Percentiles rank a stretch among this genome's conserved stretches.
These are phyloP conservation scores for Hylaeus anthracinus DNA, from an alignment of 1,140 invertebrate genomes.

Conservation along the genomic window DNA sequence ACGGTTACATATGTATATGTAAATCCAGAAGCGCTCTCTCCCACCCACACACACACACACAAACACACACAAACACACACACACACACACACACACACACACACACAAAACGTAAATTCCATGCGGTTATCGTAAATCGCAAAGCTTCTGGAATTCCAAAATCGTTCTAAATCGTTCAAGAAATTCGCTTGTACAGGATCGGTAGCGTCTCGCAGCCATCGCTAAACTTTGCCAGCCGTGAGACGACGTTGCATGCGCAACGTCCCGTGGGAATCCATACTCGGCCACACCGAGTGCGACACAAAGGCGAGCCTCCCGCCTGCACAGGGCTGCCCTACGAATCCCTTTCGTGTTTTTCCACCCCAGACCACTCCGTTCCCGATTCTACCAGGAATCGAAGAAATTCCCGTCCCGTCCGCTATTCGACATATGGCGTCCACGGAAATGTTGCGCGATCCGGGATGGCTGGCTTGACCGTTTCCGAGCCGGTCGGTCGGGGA, in stretches of 20 bases:
- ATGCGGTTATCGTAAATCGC: too few relatives aligned
- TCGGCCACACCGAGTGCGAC: slow-evolving; percentile 47
- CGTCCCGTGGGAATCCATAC: slow-evolving; percentile 74
- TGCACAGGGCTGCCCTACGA: slow-evolving; percentile 50
- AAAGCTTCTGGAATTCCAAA: too few relatives aligned
- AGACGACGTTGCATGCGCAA: slow-evolving; percentile 50
- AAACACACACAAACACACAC: too few relatives aligned
- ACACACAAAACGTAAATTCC: too few relatives aligned
- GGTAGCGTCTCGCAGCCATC: slow-evolving; percentile 7
- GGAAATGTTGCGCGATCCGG: slow-evolving; percentile 5
- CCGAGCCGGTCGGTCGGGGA: too few relatives aligned
- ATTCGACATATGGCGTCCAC: slow-evolving; percentile 35
- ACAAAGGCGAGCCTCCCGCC: slow-evolving; percentile 64
- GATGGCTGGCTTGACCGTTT: neutral
- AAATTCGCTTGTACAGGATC: neutral
- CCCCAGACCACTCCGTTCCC: slow-evolving; percentile 29
- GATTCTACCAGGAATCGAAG: slow-evolving; percentile 44
- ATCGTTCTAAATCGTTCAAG: too few relatives aligned
- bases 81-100: too few relatives aligned
- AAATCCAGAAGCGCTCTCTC: too few relatives aligned
- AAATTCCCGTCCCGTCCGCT: slow-evolving; percentile 36
- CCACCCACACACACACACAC: too few relatives aligned
- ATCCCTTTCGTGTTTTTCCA: slow-evolving; percentile 66
- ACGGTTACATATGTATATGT: too few relatives aligned
- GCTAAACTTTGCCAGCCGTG: slow-evolving; percentile 28